Percentiles rank a stretch among this genome's conserved stretches.
These are phyloP conservation scores for Microcaecilia unicolor DNA, from an alignment of 2,797 vertebrate genomes.

Conservation along the genomic window DNA sequence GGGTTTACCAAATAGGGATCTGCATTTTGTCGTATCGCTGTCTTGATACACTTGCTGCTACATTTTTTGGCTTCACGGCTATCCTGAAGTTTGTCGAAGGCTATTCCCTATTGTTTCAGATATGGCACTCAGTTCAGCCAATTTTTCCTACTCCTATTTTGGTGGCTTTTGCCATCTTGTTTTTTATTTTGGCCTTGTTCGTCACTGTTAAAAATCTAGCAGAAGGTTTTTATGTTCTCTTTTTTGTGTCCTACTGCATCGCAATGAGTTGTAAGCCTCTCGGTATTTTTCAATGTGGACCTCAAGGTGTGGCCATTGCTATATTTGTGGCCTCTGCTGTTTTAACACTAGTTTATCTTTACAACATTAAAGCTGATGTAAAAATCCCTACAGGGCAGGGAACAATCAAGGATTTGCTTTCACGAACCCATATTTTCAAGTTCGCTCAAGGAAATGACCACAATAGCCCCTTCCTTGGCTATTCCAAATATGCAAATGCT, in stretches of 20 bases:
- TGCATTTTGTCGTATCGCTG: slow-evolving; percentile 61
- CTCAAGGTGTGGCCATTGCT: slow-evolving; percentile 62
- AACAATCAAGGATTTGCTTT: slow-evolving; percentile 39
- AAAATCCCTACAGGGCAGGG: slow-evolving; percentile 47
- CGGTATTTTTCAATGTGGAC: slow-evolving; percentile 60
- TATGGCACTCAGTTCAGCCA: slow-evolving; percentile 30
- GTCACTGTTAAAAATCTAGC: slow-evolving; percentile 51
- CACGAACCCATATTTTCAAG: slow-evolving; percentile 31
- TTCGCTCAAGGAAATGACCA: slow-evolving; percentile 49
- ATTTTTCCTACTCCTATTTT: slow-evolving; percentile 55
- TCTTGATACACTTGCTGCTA: slow-evolving; percentile 56
- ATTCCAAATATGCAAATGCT: slow-evolving; percentile 71
- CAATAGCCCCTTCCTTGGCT: slow-evolving; percentile 59
- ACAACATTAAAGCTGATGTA: slow-evolving; percentile 39
- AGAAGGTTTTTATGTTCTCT: slow-evolving; percentile 60
- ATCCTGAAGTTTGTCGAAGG: slow-evolving; percentile 66
- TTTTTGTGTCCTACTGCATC: slow-evolving; percentile 64
- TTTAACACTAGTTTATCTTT: slow-evolving; percentile 53
- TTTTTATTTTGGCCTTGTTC: slow-evolving; percentile 60
- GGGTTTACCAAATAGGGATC: slow-evolving; percentile 58
- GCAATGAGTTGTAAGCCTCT: slow-evolving; percentile 56
- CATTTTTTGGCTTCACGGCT: slow-evolving; percentile 65
- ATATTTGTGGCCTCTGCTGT: slow-evolving; percentile 59
- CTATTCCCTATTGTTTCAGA: slow-evolving; percentile 52
- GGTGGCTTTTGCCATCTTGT: slow-evolving; percentile 64